Conservation (phyloP, 2,888 invertebrate species). For the Pseudococcus viburni region DNA sequence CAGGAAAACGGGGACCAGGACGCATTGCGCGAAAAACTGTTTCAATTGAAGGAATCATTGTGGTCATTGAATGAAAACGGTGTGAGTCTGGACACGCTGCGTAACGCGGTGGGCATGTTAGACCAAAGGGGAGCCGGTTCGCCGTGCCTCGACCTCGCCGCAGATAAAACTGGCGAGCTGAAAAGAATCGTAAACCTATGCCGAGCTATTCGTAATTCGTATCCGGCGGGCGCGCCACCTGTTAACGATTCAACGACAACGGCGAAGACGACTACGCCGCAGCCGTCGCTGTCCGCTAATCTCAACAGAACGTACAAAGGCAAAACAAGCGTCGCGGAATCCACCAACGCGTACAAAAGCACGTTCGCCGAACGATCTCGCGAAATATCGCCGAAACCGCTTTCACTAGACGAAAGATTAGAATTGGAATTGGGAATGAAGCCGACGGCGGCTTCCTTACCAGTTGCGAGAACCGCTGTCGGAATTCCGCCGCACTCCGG, state of each 20-base stretch:
- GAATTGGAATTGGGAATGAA: conserved; percentile 76
- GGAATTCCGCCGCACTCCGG: conserved; percentile 5
- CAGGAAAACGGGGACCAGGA: not conserved
- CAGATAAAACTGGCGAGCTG: not conserved
- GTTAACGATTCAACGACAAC: not conserved
- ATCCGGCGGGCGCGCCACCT: not conserved
- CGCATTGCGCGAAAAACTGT: conserved; percentile 20
- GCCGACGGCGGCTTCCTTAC: conserved; percentile 70
- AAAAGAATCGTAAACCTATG: conserved; percentile 33
- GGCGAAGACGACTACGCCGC: not conserved
- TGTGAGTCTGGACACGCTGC: conserved; percentile 19
- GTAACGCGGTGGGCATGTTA: not conserved
- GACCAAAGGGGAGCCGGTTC: not conserved
- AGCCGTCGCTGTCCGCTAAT: not conserved
- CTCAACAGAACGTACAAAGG: not conserved
- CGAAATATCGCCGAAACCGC: conserved; percentile 74
- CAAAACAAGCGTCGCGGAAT: conserved; percentile 73
- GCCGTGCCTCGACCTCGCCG: not conserved
- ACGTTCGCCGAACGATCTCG: conserved; percentile 69
- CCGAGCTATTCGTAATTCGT: conserved; percentile 33
- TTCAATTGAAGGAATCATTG: conserved; percentile 40
- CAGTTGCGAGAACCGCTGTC: conserved; percentile 39
- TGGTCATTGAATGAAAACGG: conserved; percentile 31
- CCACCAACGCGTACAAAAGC: conserved; percentile 72
- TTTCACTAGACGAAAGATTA: conserved; percentile 77